Evolutionary conservation across 2,888 invertebrate genomes (phyloP), one percentile per base, ranked within the genome.

Genomic region (Ornithoptera alexandrae): DNA sequence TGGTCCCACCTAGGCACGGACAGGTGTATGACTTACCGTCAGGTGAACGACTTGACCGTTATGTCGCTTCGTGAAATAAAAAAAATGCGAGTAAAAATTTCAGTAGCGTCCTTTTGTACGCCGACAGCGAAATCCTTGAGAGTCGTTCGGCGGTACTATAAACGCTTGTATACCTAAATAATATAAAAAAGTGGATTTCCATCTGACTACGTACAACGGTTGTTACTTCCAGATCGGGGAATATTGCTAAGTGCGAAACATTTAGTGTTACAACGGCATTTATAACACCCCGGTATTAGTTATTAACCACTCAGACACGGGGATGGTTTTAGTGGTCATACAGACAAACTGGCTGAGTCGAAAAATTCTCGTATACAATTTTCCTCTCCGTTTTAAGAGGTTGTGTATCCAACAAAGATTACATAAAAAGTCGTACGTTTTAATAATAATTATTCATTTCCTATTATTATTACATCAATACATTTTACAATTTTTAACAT

Each of bases 131-230:
- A 65, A 70, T 63, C 70, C 67, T 68, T 71, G 57, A 72, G 70
- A 72, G 72, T 76, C 78, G 74, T 83, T 82, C 75, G 80, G 75
- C 74, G 71, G 72, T 78, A 81, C 79, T 81, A 81, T 81, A 77
- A 80, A 75, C 74, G 78, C 74, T 69, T 72, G 74, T 76, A 73
- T 77, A 75, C 74, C 74, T 73, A 77, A 75, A 74, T 78, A 74
- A 79, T 77, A 77, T 77, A 75, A 77, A 82, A 70, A 81, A 76
- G 73, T 74, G 74, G 72, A 74, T 72, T 74, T 76, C 72, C 71
- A 70, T 63, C 67, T 56, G 24, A 64, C 57, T 60, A 60, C 63
- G 64, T 60, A 60, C 63, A 60, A 46, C 53, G 63, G 64, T 56
- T 68, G 50, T 61, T 67, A 57, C 46, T 62, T 42, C 22, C 53